Evolutionary conservation across 2,888 invertebrate species (phyloP).

Genomic region (Cheilosia pagana): DNA sequence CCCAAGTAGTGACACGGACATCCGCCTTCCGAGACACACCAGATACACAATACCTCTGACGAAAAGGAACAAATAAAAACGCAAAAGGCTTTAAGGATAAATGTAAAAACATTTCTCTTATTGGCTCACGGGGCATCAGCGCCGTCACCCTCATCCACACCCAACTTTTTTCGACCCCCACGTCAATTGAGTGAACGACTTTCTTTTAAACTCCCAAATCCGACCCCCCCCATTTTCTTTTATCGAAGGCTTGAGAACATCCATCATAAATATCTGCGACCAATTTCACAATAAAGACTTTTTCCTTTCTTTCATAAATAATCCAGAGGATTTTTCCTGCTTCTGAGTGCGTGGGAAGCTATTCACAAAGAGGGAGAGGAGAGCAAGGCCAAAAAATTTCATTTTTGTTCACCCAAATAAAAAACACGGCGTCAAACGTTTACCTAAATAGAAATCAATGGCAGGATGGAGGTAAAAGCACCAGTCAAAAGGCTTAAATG

Average conservation of each 20-base stretch:
- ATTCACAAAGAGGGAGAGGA: background rate
- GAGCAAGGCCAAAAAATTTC: slow-evolving; percentile 1
- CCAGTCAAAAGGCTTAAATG: slow-evolving; percentile 62
- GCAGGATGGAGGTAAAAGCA: slow-evolving; percentile 41
- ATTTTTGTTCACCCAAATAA: background rate
- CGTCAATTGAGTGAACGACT: slow-evolving; percentile 43
- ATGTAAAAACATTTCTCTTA: slow-evolving; percentile 62
- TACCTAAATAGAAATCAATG: slow-evolving; percentile 50
- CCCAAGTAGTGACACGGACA: slow-evolving; percentile 23
- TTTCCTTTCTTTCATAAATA: slow-evolving; percentile 50
- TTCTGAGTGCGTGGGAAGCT: background rate
- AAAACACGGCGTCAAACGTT: slow-evolving; percentile 1
- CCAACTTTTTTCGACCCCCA: slow-evolving; percentile 39
- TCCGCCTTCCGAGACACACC: slow-evolving; percentile 24
- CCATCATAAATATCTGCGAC: slow-evolving; percentile 58
- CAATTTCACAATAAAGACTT: slow-evolving; percentile 57
- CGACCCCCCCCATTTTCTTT: background rate
- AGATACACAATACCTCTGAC: background rate
- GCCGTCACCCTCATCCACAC: slow-evolving; percentile 11
- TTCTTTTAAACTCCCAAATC: background rate
- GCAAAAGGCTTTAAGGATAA: slow-evolving; percentile 37
- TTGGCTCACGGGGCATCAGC: slow-evolving; percentile 49
- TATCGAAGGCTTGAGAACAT: slow-evolving; percentile 22
- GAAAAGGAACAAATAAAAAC: background rate
- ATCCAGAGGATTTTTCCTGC: slow-evolving; percentile 13